Percentiles rank a stretch among this genome's conserved stretches.
phyloP scores from a whole-genome alignment of 2,113 vertebrate genomes.

The Haemorhous mexicanus region DNA sequence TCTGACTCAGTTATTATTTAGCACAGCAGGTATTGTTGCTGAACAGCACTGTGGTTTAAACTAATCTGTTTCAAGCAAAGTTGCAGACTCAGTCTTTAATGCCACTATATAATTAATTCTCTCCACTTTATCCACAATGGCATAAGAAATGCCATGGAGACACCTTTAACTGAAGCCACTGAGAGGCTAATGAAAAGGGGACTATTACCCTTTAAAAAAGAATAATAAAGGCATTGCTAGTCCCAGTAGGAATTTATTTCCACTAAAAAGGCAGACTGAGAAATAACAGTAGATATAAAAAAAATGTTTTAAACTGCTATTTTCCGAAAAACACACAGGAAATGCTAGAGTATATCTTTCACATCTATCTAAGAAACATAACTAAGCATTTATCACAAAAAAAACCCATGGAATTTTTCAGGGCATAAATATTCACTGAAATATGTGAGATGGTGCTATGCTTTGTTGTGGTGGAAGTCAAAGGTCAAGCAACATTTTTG shows the following conservation, averaged over 20 bases:
- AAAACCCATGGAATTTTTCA: background rate
- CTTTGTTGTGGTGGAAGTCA: background rate
- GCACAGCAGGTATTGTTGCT: background rate
- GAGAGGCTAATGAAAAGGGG: background rate
- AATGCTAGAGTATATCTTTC: background rate
- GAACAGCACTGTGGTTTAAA: background rate
- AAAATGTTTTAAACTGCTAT: background rate
- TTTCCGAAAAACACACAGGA: background rate
- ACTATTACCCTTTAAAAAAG: conserved; percentile 1
- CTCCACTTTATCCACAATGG: background rate
- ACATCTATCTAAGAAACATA: background rate
- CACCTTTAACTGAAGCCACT: background rate
- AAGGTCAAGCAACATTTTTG: background rate
- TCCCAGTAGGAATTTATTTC: conserved; percentile 24
- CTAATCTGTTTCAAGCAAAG: background rate
- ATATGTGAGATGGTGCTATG: background rate
- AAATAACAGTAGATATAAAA: background rate
- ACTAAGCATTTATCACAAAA: background rate
- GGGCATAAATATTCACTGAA: background rate
- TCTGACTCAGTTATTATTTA: background rate
- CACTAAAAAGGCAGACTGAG: conserved; percentile 12
- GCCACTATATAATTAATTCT: conserved; percentile 11
- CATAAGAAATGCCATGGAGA: background rate
- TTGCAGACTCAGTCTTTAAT: conserved; percentile 2
- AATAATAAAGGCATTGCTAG: conserved; percentile 9